phyloP scores from a whole-genome alignment of 2,888 invertebrate species.

The Ichneumon xanthorius region DNA sequence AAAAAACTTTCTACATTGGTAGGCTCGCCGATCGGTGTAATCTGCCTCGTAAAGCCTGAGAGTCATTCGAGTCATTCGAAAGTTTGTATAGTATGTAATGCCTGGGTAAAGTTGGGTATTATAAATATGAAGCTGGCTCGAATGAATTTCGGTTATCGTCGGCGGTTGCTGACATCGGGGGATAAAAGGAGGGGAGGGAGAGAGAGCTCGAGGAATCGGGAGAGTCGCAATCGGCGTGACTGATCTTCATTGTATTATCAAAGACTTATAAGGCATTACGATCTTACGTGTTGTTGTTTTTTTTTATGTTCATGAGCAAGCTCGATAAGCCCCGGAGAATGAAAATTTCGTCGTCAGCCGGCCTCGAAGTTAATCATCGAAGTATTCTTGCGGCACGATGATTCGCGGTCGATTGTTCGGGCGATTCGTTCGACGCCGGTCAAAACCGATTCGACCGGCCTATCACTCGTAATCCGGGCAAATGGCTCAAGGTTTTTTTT shows the following conservation, averaged over 20 bases:
- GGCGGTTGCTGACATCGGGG: neutral
- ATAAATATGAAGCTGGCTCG: neutral
- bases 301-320: neutral
- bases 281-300: neutral
- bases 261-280: neutral
- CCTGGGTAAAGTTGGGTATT: neutral
- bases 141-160: conserved; percentile 35
- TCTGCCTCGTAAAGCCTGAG: conserved; percentile 2
- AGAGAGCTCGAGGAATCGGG: neutral
- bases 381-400: neutral
- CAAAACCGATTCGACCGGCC: conserved; percentile 59
- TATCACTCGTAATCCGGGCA: conserved; percentile 59
- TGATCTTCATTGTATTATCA: neutral
- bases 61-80: conserved; percentile 44
- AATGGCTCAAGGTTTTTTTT: conserved; percentile 61
- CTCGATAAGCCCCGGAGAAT: neutral
- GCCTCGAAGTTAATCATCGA: conserved; percentile 1
- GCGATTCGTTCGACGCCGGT: conserved; percentile 23
- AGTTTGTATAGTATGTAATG: conserved; percentile 35
- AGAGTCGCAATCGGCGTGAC: conserved; percentile 4
- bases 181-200: neutral
- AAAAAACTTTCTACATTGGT: conserved; percentile 59
- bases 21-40: conserved; percentile 30
- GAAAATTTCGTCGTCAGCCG: neutral
- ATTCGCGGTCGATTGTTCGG: neutral